Base-by-base conservation (phyloP, 64 coral and sea anemone species). In the Actinia tenebrosa region DNA sequence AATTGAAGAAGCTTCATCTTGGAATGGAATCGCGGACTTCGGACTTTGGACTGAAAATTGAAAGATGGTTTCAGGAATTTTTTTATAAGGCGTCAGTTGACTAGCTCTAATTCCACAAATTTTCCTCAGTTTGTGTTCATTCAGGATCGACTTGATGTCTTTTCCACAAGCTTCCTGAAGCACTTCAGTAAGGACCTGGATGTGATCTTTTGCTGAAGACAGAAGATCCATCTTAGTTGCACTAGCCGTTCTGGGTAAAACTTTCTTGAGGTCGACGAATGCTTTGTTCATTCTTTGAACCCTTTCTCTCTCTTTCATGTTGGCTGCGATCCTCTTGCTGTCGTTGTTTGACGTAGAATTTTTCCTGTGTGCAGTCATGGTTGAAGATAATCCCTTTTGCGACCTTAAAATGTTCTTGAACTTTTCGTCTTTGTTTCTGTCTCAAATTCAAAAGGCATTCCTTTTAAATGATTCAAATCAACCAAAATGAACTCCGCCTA, bases 251-350 rank as follows among this genome's bases (percentile, higher is more conserved):
- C 63, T 85, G 30, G 83, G 83, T 44, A 85, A 30, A 17, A 85
- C 83, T 64, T 43, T 58, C 25, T 64, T 85, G 17, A 85, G 60
- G 4, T 85, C 83, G n/a, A 53, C 6, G 42, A 85, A 85, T 18
- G 83, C 83, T 58, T 61, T 85, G 37, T 85, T 85, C 83, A 85
- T 85, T 85, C 60, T 7, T 64, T 85, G 83, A 3, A 85, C 83
- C 8, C 83, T 58, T 45, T 13, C 42, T 22, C 83, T 55, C 83
- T 85, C 83, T 85, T 85, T 85, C 20, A 17, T 59, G 83, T 85
- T 85, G 8, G 56, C 83, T 8, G 53, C 83, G 17, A 85, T 17
- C n/a, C 83, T 22, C 60, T 43, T 85, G 3, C 1, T 11, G 13
- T 75, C 26, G 69, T 42, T 43, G 69, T 0, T 75, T 16, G 69